Conservation (phyloP, 1,140 invertebrate genomes). For the Tetragonula clypearis region DNA sequence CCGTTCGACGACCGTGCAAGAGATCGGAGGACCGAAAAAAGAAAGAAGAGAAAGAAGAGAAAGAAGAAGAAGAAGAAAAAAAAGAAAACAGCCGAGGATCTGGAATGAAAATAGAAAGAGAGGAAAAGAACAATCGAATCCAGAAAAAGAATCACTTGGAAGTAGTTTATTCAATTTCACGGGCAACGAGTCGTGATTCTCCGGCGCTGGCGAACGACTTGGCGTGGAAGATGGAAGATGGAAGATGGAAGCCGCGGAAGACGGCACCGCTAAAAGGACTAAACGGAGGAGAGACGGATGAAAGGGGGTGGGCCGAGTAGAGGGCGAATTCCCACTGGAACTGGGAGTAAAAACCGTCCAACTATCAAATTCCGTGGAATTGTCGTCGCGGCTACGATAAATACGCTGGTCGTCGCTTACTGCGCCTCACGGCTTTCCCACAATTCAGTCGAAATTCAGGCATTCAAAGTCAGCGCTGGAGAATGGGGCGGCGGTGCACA, state of each 20-base stretch:
- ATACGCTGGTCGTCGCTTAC: slow-evolving; percentile 54
- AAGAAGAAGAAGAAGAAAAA: neutral
- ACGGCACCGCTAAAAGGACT: neutral
- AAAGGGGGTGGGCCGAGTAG: neutral
- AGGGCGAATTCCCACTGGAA: neutral
- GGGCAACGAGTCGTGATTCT: slow-evolving; percentile 23
- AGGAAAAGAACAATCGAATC: neutral
- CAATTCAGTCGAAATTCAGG: slow-evolving; percentile 58
- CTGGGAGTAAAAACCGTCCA: slow-evolving; percentile 37
- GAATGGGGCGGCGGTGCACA: neutral
- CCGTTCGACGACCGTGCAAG: neutral
- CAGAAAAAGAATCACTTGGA: neutral
- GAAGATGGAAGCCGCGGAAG: neutral
- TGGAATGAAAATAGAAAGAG: neutral
- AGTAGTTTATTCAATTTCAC: slow-evolving; percentile 43
- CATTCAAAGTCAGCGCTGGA: slow-evolving; percentile 52
- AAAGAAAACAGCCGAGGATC: neutral
- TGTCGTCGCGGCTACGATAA: slow-evolving; percentile 54
- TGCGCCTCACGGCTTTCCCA: slow-evolving; percentile 49
- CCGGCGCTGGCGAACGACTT: neutral
- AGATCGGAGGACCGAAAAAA: neutral
- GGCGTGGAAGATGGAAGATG: neutral
- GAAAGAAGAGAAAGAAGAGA: neutral
- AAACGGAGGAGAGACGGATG: neutral
- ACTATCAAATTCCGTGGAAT: slow-evolving; percentile 57